Base-by-base conservation (phyloP, 2,888 invertebrate species). In the Cosmorhoe ocellata region DNA sequence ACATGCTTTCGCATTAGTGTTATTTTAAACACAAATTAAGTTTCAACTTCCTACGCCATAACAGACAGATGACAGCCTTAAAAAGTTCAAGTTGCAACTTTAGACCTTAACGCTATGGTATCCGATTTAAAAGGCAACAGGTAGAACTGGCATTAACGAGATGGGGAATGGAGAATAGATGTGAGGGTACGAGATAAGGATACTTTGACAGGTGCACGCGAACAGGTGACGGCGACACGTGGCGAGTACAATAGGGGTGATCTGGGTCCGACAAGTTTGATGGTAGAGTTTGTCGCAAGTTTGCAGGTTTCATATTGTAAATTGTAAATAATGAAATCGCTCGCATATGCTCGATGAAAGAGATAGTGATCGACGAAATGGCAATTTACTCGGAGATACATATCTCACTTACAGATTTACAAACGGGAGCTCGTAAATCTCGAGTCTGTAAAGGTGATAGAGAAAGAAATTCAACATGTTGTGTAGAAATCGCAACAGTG, bases 401-500 rank as follows among this genome's bases (percentile, higher is more conserved):
- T 40, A 24, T 33, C 32, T 45, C 37, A 33, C 46, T 38, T 43
- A 30, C 51, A 38, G 40, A 30, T 37, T 32, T 40, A 32, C 30
- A 41, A 56, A 54, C 22, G 50, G 55, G 49, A 56, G 51, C 52
- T 51, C 36, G 49, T 46, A 51, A 56, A 43, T 50, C 42, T 45
- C 40, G 39, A 55, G 41, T 38, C 66, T 62, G 59, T 46, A 67
- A 66, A 71, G 73, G 70, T 73, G 72, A 71, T 68, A 72, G 68
- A 64, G 75, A 81, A 78, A 80, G 75, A 79, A 75, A 76, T 74
- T 69, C 67, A 64, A 63, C 68, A 64, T 60, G 62, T 61, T 71
- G 71, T 65, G 71, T 81, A 81, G 82, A 82, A 81, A 82, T 81
- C 80, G 79, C 71, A 67, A 59, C 63, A 67, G 61, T 64, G 72